Conservation (phyloP, 2,797 vertebrate species). For the Sphenodon punctatus region DNA sequence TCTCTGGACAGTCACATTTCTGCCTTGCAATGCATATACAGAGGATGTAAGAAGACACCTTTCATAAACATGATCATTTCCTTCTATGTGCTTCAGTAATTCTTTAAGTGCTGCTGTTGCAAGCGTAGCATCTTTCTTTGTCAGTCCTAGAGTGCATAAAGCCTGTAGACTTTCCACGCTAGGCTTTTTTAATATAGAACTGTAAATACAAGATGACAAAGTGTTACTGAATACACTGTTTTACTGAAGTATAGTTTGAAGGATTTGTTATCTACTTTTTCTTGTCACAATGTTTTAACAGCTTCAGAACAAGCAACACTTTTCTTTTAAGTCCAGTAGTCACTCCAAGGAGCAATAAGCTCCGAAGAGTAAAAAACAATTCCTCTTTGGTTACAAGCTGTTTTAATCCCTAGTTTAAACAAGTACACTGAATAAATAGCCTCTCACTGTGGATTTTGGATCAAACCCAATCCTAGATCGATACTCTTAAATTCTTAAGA, state of each 20-base stretch:
- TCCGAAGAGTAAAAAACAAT: background rate
- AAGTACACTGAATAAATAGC: background rate
- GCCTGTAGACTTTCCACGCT: constrained; percentile 87
- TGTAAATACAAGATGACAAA: constrained; percentile 59
- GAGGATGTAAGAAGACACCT: constrained; percentile 87
- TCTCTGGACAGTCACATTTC: constrained; percentile 81
- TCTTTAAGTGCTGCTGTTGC: constrained; percentile 91
- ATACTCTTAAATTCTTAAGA: background rate
- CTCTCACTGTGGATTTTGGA: background rate
- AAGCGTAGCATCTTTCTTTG: constrained; percentile 85
- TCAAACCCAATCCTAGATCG: background rate
- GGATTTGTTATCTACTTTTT: background rate
- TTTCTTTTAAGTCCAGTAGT: too few relatives aligned
- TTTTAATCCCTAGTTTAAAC: background rate
- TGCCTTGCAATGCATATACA: constrained; percentile 87
- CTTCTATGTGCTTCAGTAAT: constrained; percentile 82
- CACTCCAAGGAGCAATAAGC: background rate
- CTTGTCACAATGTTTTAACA: background rate
- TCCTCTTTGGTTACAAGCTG: background rate
- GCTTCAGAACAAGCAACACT: background rate
- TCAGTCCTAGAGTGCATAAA: constrained; percentile 90
- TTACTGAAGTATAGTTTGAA: background rate
- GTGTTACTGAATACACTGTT: background rate
- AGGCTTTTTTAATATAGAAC: constrained; percentile 91
- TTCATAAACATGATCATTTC: constrained; percentile 75